Percentiles rank a stretch among this genome's conserved stretches.
Evolutionary conservation across 2,888 invertebrate genomes (phyloP).

Genomic region (Disparrhopalites patrizii): DNA sequence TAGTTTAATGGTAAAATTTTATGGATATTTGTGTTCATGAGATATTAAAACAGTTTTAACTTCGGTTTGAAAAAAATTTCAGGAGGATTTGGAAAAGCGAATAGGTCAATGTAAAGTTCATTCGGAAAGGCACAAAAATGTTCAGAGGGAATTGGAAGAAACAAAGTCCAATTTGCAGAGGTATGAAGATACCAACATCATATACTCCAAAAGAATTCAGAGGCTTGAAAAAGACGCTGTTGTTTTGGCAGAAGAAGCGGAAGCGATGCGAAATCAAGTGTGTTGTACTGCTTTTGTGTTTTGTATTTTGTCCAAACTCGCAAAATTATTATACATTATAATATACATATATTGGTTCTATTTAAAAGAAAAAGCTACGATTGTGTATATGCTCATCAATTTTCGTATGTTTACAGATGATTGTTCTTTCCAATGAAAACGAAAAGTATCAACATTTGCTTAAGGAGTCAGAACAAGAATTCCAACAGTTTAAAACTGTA

Average conservation of each 20-base stretch:
- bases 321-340: not conserved
- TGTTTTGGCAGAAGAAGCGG: not conserved
- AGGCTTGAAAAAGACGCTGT: conserved; percentile 13
- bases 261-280: not conserved
- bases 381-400: not conserved
- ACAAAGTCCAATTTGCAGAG: not conserved
- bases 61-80: not conserved
- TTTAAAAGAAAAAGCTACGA: too few species aligned
- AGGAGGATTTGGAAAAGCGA: conserved; percentile 2
- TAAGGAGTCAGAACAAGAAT: not conserved
- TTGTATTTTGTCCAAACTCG: too few species aligned
- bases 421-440: not conserved
- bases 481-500: not conserved
- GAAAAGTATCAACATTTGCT: not conserved
- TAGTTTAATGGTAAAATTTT: conserved; percentile 24
- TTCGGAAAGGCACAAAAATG: not conserved
- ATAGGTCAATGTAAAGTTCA: not conserved
- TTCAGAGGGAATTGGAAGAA: conserved; percentile 16
- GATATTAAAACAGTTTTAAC: not conserved
- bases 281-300: too few species aligned
- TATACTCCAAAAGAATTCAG: conserved; percentile 10
- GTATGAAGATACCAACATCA: conserved; percentile 7
- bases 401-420: not conserved
- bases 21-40: not conserved
- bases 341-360: too few species aligned